Evolutionary conservation across 2,113 vertebrate genomes (phyloP), one percentile per base, ranked within the genome.

Genomic region (Fulmarus glacialis): DNA sequence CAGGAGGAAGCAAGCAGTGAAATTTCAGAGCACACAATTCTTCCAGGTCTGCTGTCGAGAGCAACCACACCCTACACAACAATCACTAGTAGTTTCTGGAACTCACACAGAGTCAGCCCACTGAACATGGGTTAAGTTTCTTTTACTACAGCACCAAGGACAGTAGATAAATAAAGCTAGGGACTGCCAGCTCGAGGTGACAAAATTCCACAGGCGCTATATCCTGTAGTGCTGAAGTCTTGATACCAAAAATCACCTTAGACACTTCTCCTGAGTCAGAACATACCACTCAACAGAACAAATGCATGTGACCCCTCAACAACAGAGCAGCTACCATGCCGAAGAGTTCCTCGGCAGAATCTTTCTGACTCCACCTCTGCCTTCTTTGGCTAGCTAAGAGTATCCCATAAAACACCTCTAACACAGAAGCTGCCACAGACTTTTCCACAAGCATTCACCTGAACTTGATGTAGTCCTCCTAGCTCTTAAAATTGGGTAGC

Each of bases 401-500:
- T 59, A 82, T 7, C 79, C 34, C 40, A 59, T 5, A 20, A 11
- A 83, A 52, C 26, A 43, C 8, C 24, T 45, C 43, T 10, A 32
- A 20, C 42, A 62, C 21, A 70, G 36, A 15, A 24, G 9, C 16
- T 60, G 42, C 60, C 40, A 85, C 7, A 63, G 17, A 43, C 17
- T 9, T 7, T 66, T 84, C 43, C 81, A 79, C 43, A 18, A 79
- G 71, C 43, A 82, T 84, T 97, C 93, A 99, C 99, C 99, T 97
- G 99, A 99, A 98, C 96, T 99, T 87, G 99, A 99, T 4, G 99
- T 98, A 12, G 99, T 99, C 92, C 99, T 99, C 56, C 99, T 98
- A 32, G 99, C 99, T 92, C 99, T 99, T 77, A 99, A 97, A 97
- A 99, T 99, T 2, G 99, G 99, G 98, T 99, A 99, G 97, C 99